Conservation (phyloP, 2,797 vertebrate genomes). For the Kryptolebias ocellatus region DNA sequence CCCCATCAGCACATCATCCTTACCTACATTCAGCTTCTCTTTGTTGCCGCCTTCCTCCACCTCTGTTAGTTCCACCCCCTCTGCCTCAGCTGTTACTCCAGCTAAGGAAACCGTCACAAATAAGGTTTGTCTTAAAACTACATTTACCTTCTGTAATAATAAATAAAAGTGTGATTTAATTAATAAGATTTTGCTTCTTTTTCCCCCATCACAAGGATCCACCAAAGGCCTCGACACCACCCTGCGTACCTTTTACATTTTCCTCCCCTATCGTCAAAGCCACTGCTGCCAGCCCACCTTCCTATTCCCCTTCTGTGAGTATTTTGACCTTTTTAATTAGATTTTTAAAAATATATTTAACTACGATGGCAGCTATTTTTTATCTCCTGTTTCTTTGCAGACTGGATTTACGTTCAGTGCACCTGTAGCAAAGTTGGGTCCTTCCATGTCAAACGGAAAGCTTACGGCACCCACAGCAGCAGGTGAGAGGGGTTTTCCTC, state of each 20-base stretch:
- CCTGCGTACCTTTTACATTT: constrained; percentile 89
- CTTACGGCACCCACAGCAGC: constrained; percentile 69
- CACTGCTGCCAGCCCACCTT: constrained; percentile 88
- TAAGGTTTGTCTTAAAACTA: constrained; percentile 60
- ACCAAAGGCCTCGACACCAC: constrained; percentile 71
- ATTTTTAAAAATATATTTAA: not conserved
- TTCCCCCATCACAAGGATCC: constrained; percentile 73
- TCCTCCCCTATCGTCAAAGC: constrained; percentile 97
- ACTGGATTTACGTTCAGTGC: constrained; percentile 95
- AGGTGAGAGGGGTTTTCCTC: constrained; percentile 69
- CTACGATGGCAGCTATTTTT: not conserved
- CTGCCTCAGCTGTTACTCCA: constrained; percentile 37
- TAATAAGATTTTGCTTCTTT: not conserved
- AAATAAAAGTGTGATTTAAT: not conserved
- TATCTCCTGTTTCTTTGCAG: constrained; percentile 64
- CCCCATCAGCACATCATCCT: constrained; percentile 85
- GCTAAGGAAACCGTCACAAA: constrained; percentile 49
- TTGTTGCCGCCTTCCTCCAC: constrained; percentile 66
- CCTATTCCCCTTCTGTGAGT: constrained; percentile 90
- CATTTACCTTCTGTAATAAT: too few species aligned
- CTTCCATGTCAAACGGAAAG: constrained; percentile 81
- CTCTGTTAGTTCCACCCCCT: constrained; percentile 44
- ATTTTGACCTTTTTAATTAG: not conserved
- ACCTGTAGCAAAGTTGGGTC: constrained; percentile 88
- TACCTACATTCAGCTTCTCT: constrained; percentile 90